These are phyloP conservation scores for Melipona quadrifasciata DNA, from an alignment of 1,140 invertebrate species.

Conservation along the genomic window DNA sequence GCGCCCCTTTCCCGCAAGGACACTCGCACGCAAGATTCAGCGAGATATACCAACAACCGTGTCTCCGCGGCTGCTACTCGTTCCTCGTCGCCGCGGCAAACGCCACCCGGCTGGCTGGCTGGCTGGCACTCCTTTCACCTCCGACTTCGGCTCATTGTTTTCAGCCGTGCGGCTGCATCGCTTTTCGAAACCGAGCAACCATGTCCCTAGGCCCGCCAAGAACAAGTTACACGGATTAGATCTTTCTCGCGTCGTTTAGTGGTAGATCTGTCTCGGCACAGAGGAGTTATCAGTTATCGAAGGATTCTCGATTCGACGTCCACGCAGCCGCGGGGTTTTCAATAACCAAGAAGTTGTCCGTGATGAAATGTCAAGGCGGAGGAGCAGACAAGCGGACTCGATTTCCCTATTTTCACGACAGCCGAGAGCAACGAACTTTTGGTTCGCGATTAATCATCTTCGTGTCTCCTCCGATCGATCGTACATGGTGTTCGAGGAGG, in stretches of 20 bases:
- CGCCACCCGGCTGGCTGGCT: background rate
- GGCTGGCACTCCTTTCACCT: background rate
- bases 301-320: background rate
- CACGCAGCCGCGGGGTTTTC: background rate
- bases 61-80: slow-evolving; percentile 48
- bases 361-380: slow-evolving; percentile 7
- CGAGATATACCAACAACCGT: slow-evolving; percentile 73
- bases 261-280: background rate
- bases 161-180: background rate
- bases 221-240: background rate
- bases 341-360: background rate
- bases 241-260: background rate
- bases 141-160: background rate
- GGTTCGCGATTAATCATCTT: background rate
- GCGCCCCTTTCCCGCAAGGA: slow-evolving; percentile 45
- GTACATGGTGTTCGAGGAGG: accelerated
- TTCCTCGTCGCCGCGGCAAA: slow-evolving; percentile 13
- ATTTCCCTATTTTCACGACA: background rate
- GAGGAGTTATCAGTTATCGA: background rate
- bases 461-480: background rate
- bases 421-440: background rate
- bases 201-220: background rate
- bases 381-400: background rate
- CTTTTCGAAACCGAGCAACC: background rate
- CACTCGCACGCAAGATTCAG: slow-evolving; percentile 75